Evolutionary conservation across 2,888 invertebrate genomes (phyloP), one percentile per base, ranked within the genome.

Genomic region (Euclidia mi): DNA sequence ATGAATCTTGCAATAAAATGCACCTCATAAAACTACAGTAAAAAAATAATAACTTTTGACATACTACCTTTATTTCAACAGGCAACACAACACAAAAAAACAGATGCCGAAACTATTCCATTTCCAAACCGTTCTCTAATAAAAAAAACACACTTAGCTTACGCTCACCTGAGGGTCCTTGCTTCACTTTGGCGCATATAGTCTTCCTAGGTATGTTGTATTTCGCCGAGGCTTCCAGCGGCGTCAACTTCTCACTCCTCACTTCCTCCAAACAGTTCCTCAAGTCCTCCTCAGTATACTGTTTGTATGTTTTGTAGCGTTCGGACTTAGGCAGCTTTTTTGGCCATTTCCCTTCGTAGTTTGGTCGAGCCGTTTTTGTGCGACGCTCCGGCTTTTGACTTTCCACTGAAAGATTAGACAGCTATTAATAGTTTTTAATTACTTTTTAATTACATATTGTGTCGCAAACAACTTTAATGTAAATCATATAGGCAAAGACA

Each of bases 131-230:
- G 31, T 3, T 3, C 7, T 0, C 10, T 31, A 34, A 14, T 3
- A 10, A 45, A 29, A 40, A 11, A 38, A 32, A 45, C 6, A 17
- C 6, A 35, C 10, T 14, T 11, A 48, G 0, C 4, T n/a, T 10
- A 31, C 12, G 69, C 77, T 77, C 40, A 72, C 69, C 63, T 1
- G 42, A 52, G 3, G 65, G 50, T 3, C 61, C 49, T 29, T 9
- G 0, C 20, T 17, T 59, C 0, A 73, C 9, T 35, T 74, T 83
- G 0, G 70, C 68, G 0, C 56, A 41, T 0, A 90, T 52, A 0
- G 89, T 88, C 58, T 86, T 88, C 44, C 69, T 68, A 0, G 91
- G 90, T 29, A 91, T 71, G 0, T 80, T 71, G 51, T 71, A 89
- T 0, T 29, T 47, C 1, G 46, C n/a, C 0, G 85, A 52, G 0